Evolutionary conservation across 2,888 invertebrate species (phyloP), one percentile per base, ranked within the genome.

Genomic region (Melipona bicolor): DNA sequence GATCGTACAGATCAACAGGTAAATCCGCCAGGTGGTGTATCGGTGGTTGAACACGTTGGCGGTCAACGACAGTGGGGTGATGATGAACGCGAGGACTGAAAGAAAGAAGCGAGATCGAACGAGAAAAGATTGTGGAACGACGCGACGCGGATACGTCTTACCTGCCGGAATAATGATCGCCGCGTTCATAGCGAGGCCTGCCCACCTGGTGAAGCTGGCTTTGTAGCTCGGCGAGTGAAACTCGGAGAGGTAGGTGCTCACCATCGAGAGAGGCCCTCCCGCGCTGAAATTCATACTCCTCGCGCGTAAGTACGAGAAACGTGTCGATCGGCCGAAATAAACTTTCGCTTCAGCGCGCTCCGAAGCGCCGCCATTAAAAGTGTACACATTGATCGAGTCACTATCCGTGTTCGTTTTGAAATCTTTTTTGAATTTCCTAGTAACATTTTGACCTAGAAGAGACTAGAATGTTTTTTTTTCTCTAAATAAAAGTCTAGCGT

Each of bases 191-290:
- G 97, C 96, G n/a, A 97, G 95, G 77, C 97, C 97, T 43, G 96
- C 95, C 74, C 96, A 95, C 90, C 97, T 95, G 84, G 97, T 95
- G 62, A 97, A 96, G 21, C 96, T 95, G 2, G 96, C 95, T 17
- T 97, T 95, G 88, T 97, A 95, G 81, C 96, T 95, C 0, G 96
- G 95, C 43, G 96, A 95, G 92, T 97, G 97, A 78, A 97, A 95
- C 93, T 98, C 98, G 0, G 97, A 96, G 68, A 97, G 91, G 93
- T 97, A 97, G 0, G 97, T 96, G 91, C 97, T 96, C 67, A 97
- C 94, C 6, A 97, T 96, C 0, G 97, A 97, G 92, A 96, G 96
- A 0, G 97, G 97, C 2, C 97, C 97, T 87, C 96, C 96, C 78
- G 96, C 95, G 83, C 96, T 97, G 90, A 88, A 93, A 65, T 70